Conservation (phyloP, 2,797 vertebrate genomes). For the Centroberyx gerrardi region DNA sequence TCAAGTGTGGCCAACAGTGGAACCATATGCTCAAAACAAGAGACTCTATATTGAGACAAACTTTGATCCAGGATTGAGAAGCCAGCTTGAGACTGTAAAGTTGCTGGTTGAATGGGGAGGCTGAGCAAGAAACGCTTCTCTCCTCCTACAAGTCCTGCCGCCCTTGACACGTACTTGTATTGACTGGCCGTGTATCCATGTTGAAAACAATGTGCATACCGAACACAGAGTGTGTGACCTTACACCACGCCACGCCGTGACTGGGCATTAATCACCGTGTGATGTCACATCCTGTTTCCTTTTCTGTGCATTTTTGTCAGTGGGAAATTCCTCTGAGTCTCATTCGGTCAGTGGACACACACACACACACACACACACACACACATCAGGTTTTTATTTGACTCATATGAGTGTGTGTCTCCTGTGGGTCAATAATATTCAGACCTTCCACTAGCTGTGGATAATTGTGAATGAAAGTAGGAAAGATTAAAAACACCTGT, state of each 20-base stretch:
- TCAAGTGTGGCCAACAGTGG: too few relatives aligned
- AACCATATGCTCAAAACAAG: too few relatives aligned
- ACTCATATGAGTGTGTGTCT: constrained; percentile 15
- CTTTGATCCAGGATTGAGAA: too few relatives aligned
- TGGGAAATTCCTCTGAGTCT: background rate
- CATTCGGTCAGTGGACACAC: background rate
- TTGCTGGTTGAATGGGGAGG: too few relatives aligned
- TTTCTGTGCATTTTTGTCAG: background rate
- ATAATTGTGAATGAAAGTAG: constrained; percentile 52
- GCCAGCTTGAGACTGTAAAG: too few relatives aligned
- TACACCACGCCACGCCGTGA: background rate
- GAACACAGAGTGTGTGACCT: background rate
- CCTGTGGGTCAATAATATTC: constrained; percentile 34
- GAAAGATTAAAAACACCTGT: constrained; percentile 60
- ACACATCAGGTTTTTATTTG: constrained; percentile 49
- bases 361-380: constrained; percentile 11
- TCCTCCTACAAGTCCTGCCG: too few relatives aligned
- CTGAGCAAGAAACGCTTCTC: too few relatives aligned
- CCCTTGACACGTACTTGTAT: too few relatives aligned
- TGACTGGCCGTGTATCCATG: too few relatives aligned
- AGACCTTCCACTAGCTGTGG: constrained; percentile 29
- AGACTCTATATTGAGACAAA: too few relatives aligned
- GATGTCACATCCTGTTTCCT: constrained; percentile 24
- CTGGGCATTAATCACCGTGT: constrained; percentile 13
- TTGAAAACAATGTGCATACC: background rate